These are phyloP conservation scores for Syrrhaptes paradoxus DNA, from an alignment of 2,113 vertebrate genomes.

Conservation along the genomic window DNA sequence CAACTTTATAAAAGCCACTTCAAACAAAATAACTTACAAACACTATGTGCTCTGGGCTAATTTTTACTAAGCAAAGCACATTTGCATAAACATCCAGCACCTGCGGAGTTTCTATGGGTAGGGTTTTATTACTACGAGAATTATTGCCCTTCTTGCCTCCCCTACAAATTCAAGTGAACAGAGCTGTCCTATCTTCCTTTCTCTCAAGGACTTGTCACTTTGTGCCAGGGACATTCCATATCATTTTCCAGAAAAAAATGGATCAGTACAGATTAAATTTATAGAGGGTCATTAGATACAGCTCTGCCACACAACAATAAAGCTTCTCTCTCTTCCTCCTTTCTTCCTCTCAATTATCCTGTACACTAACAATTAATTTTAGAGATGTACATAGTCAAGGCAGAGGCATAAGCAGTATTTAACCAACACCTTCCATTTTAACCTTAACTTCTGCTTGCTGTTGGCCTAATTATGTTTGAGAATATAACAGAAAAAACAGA, in stretches of 20 bases:
- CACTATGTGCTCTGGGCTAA: constrained; percentile 34
- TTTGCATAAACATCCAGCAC: constrained; percentile 36
- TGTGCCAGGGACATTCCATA: background rate
- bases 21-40: constrained; percentile 30
- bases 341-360: background rate
- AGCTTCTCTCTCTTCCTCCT: background rate
- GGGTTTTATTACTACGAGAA: background rate
- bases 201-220: background rate
- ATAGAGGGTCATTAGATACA: background rate
- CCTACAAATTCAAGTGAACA: background rate
- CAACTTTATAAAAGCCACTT: constrained; percentile 61
- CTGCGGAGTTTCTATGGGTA: background rate
- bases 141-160: background rate
- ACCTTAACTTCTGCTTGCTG: background rate
- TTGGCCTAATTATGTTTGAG: background rate
- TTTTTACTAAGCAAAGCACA: constrained; percentile 34
- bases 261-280: background rate
- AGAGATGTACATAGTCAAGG: background rate
- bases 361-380: background rate
- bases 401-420: background rate
- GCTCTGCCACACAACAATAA: background rate
- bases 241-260: background rate
- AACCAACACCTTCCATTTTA: background rate
- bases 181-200: background rate
- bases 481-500: background rate